Percentiles rank a stretch among this genome's conserved stretches.
Evolutionary conservation across 2,113 vertebrate genomes (phyloP).

Genomic region (Ardeotis arabs): DNA sequence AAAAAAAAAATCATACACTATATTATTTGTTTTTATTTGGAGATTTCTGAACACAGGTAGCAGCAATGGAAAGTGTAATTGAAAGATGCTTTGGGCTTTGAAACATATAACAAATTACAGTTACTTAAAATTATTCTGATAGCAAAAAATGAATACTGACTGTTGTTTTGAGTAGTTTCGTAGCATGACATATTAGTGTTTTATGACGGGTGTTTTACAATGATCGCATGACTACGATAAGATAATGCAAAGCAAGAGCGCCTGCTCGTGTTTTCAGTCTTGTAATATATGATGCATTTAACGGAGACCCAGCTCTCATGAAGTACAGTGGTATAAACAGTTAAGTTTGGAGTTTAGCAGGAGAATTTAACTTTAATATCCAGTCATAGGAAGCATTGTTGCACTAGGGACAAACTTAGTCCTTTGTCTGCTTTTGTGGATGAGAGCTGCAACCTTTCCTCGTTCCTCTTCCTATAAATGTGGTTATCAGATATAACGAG

Average conservation of each 20-base stretch:
- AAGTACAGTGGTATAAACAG: not conserved
- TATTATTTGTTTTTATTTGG: slow-evolving; percentile 20
- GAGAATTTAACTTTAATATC: not conserved
- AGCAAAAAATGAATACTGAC: not conserved
- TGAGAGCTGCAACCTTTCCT: not conserved
- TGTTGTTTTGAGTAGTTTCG: not conserved
- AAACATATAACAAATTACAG: not conserved
- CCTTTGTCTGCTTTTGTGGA: not conserved
- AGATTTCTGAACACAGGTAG: not conserved
- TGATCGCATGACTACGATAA: not conserved
- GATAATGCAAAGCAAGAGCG: not conserved
- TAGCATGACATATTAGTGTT: not conserved
- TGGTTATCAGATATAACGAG: not conserved
- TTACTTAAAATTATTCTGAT: not conserved
- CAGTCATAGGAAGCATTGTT: not conserved
- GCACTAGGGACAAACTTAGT: not conserved
- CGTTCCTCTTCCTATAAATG: not conserved
- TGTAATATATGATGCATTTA: not conserved
- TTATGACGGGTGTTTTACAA: not conserved
- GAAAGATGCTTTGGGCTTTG: slow-evolving; percentile 22
- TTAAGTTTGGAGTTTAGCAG: not conserved
- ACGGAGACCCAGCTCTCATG: not conserved
- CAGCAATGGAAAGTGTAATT: slow-evolving; percentile 47
- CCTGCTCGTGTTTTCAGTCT: not conserved
- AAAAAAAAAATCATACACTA: not conserved